phyloP scores from a whole-genome alignment of 2,113 vertebrate genomes.

The Amazona guildingii region DNA sequence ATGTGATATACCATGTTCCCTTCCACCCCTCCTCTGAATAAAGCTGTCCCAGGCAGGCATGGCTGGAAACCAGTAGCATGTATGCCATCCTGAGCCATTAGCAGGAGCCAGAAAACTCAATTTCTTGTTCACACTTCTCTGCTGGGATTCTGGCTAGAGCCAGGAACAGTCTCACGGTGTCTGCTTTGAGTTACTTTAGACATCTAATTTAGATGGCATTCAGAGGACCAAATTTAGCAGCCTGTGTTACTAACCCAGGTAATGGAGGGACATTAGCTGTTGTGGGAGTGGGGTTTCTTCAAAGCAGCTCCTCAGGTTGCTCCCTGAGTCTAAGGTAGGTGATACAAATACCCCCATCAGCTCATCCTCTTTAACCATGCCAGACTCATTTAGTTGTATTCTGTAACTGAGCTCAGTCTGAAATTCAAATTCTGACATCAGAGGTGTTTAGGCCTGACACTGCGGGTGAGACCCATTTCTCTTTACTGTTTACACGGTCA shows the following conservation, averaged over 20 bases:
- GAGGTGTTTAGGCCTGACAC: neutral
- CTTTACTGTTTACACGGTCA: neutral
- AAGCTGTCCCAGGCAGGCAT: neutral
- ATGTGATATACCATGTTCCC: neutral
- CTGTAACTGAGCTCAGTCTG: neutral
- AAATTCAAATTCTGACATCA: neutral
- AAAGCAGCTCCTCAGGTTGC: neutral
- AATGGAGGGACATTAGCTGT: neutral
- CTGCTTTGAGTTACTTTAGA: neutral
- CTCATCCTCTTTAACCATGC: neutral
- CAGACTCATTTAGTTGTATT: neutral
- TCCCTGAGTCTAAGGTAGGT: neutral
- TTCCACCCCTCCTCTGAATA: neutral
- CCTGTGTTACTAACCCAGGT: neutral
- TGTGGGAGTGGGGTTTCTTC: neutral
- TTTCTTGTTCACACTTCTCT: neutral
- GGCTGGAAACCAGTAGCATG: neutral
- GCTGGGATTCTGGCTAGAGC: neutral
- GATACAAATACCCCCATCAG: neutral
- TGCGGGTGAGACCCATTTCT: neutral
- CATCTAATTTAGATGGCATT: neutral
- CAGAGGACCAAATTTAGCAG: neutral
- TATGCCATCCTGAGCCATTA: neutral
- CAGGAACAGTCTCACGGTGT: neutral
- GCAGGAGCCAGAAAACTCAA: neutral